Evolutionary conservation across 2,113 vertebrate species (phyloP), one percentile per base, ranked within the genome.

Genomic region (Bucco capensis): DNA sequence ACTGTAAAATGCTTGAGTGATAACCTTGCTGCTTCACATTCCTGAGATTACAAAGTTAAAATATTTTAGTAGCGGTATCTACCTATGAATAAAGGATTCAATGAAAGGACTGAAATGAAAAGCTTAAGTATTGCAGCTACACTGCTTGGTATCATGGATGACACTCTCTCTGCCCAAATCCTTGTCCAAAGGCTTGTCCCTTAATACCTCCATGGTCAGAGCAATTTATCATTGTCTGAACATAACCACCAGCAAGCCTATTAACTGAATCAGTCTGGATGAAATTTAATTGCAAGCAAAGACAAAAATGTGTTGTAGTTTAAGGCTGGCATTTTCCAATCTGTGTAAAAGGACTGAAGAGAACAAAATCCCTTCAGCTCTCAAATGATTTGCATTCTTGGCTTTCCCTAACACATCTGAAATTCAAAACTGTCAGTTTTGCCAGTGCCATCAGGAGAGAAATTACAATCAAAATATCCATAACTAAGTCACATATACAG

Each of bases 261-360:
- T 74, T 92, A 91, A 85, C 35, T 73, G 46, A 88, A 89, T 82
- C 84, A 82, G 46, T 44, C n/a, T 46, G 71, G 75, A 89, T 47
- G 38, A 89, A 93, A 93, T 70, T 79, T 66, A 92, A 89, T 62
- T 92, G 75, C 56, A 84, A 60, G 50, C 56, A 51, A 93, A 88
- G 60, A 74, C 51, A 83, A 78, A 81, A 88, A 77, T 19, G 51
- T 66, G 42, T 51, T 90, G 33, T 22, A 69, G 50, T 66, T 93
- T 76, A 89, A 70, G 64, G 72, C 88, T 44, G 47, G 58, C 72
- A 86, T 94, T 94, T 91, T 77, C 53, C 10, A 73, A 89, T 81
- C 40, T 62, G 54, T 40, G 46, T 24, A 79, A 82, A 87, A 17
- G 12, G 51, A 80, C 0, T 56, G 69, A 73, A 58, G 33, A 92